Evolutionary conservation across 2,113 vertebrate genomes (phyloP), one percentile per base, ranked within the genome.

Genomic region (Passer montanus): DNA sequence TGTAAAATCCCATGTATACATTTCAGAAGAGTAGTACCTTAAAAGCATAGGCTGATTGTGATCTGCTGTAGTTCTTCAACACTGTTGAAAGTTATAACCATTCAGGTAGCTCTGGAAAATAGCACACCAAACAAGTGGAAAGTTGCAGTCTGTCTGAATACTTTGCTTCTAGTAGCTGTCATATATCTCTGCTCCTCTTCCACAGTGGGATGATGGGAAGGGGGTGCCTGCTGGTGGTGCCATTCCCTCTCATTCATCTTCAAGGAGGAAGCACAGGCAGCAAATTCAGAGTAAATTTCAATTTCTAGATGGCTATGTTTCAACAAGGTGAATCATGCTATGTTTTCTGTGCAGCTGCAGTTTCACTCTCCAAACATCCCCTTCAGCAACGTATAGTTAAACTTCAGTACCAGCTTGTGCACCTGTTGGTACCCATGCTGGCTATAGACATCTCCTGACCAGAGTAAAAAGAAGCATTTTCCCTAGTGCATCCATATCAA

Each of bases 311-410:
- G 26, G 37, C 53, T 90, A 21, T 7, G 21, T 77, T 89, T 90
- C 55, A 94, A 26, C 63, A 59, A 15, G 44, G 28, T 52, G 33
- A 67, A 46, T 67, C 23, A 46, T n/a, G 39, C 23, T 52, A 9
- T 44, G 46, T 39, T 74, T 82, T 74, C 44, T 64, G 21, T 39
- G 30, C 0, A 5, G 26, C 30, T 82, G 23, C 39, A 75, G 33
- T 39, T 72, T 85, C 35, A 6, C 13, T 72, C 30, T 60, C 1
- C 4, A 60, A 63, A 67, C n/a, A 59, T 15, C 30, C 14, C 33
- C 39, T 66, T 64, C 52, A n/a, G 11, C 39, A 50, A 2, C 0
- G 0, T 49, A 8, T 4, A 27, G 19, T 27, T 68, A 35, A 47
- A 53, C 3, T 4, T 46, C 86, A 49, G 28, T 35, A 26, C 7